Conservation (phyloP, 2,888 invertebrate genomes). For the Zhuqinia jingwanae region DNA sequence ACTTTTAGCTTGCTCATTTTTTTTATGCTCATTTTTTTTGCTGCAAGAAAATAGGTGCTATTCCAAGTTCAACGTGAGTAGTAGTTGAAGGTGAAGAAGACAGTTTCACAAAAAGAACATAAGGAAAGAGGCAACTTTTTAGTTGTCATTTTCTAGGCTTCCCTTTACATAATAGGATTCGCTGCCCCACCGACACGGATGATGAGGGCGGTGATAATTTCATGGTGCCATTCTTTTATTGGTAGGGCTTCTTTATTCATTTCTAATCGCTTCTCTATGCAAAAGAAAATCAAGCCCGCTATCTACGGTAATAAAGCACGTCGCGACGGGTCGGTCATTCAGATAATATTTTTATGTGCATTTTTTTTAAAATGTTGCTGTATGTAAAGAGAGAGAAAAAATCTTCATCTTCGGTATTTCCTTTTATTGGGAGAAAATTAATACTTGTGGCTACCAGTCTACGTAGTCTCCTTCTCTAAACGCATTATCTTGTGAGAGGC, state of each 20-base stretch:
- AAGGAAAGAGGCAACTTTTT: neutral
- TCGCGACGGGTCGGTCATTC: slow-evolving; percentile 39
- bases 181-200: neutral
- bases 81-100: neutral
- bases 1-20: slow-evolving; percentile 30
- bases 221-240: slow-evolving; percentile 13
- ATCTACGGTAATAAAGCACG: slow-evolving; percentile 10
- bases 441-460: neutral
- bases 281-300: slow-evolving; percentile 8
- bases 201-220: slow-evolving; percentile 15
- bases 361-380: neutral
- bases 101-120: neutral
- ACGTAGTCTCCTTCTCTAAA: neutral
- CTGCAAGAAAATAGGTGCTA: no score
- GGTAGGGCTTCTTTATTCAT: neutral
- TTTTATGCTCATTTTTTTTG: slow-evolving; percentile 13
- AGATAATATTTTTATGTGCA: slow-evolving; percentile 20
- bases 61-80: no score
- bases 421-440: slow-evolving; percentile 6
- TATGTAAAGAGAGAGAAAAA: no score
- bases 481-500: slow-evolving; percentile 59
- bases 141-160: slow-evolving; percentile 38
- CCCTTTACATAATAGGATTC: slow-evolving; percentile 31
- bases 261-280: neutral
- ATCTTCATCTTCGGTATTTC: neutral